Conservation (phyloP, 2,888 invertebrate species). For the Agrochola macilenta region DNA sequence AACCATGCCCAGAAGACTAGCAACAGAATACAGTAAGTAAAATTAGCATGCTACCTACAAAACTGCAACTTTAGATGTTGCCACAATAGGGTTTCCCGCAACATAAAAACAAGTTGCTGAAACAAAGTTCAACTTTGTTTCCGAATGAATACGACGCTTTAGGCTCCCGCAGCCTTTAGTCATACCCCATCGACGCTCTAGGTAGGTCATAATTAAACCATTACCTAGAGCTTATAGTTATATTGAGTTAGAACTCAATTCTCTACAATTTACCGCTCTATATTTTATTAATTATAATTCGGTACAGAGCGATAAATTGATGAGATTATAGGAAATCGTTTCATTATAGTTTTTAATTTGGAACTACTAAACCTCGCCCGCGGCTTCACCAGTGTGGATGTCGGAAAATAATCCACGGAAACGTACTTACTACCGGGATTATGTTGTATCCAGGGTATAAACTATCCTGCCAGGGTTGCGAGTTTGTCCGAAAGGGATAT, state of each 20-base stretch:
- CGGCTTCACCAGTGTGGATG: too few relatives aligned
- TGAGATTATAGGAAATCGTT: neutral
- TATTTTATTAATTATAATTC: conserved; percentile 26
- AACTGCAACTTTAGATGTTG: neutral
- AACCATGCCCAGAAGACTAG: too few relatives aligned
- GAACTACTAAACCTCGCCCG: too few relatives aligned
- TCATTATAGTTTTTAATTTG: neutral
- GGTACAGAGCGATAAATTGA: neutral
- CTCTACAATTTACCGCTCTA: conserved; percentile 35
- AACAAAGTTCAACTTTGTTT: neutral
- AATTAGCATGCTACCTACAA: too few relatives aligned
- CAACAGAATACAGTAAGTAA: neutral
- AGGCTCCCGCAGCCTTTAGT: neutral
- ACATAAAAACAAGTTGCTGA: neutral
- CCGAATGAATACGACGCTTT: neutral
- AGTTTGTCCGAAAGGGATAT: too few relatives aligned
- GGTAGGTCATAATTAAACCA: conserved; percentile 4
- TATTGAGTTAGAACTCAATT: conserved; percentile 34
- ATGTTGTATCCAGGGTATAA: too few relatives aligned
- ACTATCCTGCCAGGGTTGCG: too few relatives aligned
- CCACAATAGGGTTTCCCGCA: neutral
- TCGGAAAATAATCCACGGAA: too few relatives aligned
- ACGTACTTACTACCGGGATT: too few relatives aligned
- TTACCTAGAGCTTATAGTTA: neutral
- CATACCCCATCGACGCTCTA: conserved; percentile 2